Conservation (phyloP, 1,140 invertebrate genomes). For the Rhysida immarginata region DNA sequence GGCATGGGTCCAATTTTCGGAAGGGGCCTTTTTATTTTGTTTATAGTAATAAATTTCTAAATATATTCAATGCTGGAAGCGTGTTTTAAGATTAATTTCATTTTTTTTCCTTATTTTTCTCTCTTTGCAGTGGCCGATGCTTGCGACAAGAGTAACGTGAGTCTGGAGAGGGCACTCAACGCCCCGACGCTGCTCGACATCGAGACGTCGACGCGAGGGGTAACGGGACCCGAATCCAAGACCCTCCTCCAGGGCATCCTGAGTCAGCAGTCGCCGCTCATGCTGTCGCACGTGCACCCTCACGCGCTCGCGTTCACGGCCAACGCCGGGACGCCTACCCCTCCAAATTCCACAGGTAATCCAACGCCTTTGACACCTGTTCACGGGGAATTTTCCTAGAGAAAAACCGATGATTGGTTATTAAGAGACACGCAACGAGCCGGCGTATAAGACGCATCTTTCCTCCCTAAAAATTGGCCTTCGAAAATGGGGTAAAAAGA, state of each 20-base stretch:
- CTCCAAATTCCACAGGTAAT: constrained; percentile 6
- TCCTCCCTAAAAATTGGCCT: no score
- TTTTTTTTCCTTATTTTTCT: no score
- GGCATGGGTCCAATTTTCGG: no score
- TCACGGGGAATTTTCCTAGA: no score
- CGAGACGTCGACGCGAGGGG: neutral
- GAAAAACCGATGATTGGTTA: no score
- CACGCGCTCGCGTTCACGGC: neutral
- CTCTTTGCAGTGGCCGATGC: constrained; percentile 21
- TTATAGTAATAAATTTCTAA: no score
- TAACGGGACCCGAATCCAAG: constrained; percentile 23
- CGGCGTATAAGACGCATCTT: no score
- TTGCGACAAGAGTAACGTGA: constrained; percentile 25
- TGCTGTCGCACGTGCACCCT: constrained; percentile 11
- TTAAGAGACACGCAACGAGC: no score
- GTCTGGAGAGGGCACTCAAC: constrained; percentile 26
- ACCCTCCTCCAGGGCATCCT: constrained; percentile 43
- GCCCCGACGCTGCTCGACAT: constrained; percentile 12
- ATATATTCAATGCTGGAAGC: no score
- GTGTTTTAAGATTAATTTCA: no score
- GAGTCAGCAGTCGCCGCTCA: constrained; percentile 33
- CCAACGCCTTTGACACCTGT: constrained; percentile 3
- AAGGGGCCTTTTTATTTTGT: no score
- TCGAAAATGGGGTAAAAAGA: no score
- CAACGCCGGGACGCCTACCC: neutral